phyloP scores from a whole-genome alignment of 2,113 vertebrate genomes.

The Phylloscopus whistleri region DNA sequence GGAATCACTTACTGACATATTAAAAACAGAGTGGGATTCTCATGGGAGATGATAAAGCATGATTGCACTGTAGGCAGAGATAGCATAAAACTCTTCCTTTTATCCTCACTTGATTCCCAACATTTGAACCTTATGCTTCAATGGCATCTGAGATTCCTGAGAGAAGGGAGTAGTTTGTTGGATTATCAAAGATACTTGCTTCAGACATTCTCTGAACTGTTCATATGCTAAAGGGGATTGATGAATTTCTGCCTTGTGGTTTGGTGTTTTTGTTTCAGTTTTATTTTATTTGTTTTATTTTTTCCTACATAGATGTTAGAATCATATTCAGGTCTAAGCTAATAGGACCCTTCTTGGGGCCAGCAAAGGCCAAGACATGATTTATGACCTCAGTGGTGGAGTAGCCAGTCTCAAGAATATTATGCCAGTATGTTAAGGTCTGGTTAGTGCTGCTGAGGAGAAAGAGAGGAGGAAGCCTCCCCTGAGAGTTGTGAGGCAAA shows the following conservation, averaged over 20 bases:
- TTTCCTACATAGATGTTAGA: neutral
- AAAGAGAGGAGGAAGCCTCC: neutral
- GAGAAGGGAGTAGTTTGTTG: neutral
- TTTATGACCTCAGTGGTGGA: neutral
- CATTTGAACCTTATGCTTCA: neutral
- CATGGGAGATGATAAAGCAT: neutral
- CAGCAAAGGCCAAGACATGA: neutral
- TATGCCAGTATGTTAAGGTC: neutral
- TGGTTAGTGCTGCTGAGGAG: neutral
- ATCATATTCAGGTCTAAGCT: neutral
- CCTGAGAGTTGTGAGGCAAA: neutral
- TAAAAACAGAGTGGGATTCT: neutral
- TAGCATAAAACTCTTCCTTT: neutral
- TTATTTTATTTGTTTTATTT: neutral
- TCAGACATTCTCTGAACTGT: neutral
- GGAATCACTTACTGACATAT: neutral
- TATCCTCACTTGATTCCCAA: neutral
- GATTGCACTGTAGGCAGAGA: neutral
- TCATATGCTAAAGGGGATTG: neutral
- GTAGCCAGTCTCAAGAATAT: neutral
- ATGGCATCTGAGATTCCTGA: neutral
- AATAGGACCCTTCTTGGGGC: neutral
- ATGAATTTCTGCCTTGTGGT: neutral
- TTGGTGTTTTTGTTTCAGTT: neutral
- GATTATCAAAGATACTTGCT: neutral